Evolutionary conservation across 2,113 vertebrate species (phyloP).

Genomic region (Cochlearius cochlearius): DNA sequence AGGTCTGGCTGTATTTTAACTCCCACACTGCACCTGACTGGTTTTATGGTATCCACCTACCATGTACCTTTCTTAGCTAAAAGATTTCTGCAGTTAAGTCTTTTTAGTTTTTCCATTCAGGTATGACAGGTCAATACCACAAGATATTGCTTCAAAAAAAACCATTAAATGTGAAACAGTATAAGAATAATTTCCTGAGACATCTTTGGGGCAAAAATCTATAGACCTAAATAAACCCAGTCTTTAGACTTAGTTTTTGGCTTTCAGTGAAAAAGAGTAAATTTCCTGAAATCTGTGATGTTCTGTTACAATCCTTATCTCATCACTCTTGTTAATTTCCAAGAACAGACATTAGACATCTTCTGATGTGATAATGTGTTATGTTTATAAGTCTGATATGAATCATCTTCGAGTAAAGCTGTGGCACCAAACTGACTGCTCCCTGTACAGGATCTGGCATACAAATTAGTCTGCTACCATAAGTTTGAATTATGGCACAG

Average conservation of each 20-base stretch:
- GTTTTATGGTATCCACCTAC: not conserved
- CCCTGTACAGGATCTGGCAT: not conserved
- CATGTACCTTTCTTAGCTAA: not conserved
- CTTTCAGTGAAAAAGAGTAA: conserved; percentile 10
- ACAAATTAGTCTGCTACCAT: not conserved
- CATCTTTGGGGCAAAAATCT: not conserved
- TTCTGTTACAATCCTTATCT: conserved; percentile 42
- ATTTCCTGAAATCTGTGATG: conserved; percentile 30
- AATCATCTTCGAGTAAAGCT: conserved; percentile 32
- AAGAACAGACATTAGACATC: conserved; percentile 15
- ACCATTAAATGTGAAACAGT: not conserved
- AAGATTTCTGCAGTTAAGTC: not conserved
- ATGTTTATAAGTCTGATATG: conserved; percentile 19
- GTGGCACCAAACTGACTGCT: conserved; percentile 5
- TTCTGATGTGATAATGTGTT: conserved; percentile 41
- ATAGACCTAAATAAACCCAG: not conserved
- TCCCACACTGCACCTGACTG: not conserved
- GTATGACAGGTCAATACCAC: not conserved
- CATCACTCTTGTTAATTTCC: conserved; percentile 23
- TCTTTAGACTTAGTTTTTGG: not conserved
- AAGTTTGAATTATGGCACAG: conserved; percentile 9
- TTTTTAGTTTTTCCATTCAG: conserved; percentile 25
- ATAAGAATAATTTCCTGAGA: not conserved
- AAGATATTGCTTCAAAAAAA: not conserved
- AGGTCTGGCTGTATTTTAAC: conserved; percentile 2